phyloP scores from a whole-genome alignment of 2,888 invertebrate genomes.

The Pachymerium ferrugineum region DNA sequence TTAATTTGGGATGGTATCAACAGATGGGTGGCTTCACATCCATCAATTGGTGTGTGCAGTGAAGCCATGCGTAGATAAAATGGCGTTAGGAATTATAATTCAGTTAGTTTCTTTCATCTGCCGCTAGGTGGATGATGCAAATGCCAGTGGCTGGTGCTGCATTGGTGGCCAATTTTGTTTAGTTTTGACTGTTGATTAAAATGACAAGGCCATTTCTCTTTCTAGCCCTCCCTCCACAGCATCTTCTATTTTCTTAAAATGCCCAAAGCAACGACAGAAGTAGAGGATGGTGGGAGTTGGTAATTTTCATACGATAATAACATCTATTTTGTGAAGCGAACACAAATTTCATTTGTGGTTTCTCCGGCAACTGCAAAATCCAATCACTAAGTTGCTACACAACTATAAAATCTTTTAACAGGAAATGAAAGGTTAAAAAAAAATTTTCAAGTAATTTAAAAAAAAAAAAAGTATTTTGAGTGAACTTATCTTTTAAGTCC shows the following conservation, averaged over 20 bases:
- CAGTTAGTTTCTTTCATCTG: background rate
- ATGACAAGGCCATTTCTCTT: background rate
- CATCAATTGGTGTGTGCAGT: background rate
- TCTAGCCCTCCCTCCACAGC: background rate
- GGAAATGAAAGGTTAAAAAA: background rate
- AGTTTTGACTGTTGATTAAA: background rate
- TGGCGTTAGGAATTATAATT: background rate
- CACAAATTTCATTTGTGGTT: background rate
- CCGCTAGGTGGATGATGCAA: background rate
- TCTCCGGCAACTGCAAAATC: background rate
- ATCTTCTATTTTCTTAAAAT: background rate
- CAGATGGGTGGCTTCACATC: background rate
- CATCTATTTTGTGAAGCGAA: background rate
- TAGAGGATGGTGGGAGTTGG: background rate
- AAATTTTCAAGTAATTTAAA: background rate
- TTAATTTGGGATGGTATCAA: background rate
- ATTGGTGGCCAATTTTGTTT: background rate
- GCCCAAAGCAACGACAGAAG: background rate
- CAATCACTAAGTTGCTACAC: background rate
- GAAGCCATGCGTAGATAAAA: background rate
- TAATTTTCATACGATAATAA: background rate
- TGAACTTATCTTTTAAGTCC: no score
- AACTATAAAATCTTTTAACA: background rate
- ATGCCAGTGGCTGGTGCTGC: background rate
- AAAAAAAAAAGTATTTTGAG: background rate